Conservation (phyloP, 2,113 vertebrate genomes). For the Aramus guarauna region DNA sequence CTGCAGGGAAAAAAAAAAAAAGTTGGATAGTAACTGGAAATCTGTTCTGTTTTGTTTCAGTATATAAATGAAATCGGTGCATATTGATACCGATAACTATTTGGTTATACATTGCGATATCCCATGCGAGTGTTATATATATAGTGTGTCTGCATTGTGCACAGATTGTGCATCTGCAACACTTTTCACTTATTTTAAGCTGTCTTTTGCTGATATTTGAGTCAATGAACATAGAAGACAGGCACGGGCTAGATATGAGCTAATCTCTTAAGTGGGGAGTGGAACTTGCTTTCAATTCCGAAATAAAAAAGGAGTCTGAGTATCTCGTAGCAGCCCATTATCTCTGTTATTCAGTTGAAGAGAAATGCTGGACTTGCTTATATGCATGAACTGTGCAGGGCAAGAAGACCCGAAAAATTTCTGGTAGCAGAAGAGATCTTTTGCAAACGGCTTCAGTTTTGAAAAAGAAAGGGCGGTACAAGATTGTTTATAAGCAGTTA, state of each 20-base stretch:
- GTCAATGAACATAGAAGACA: not conserved
- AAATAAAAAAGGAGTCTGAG: conserved; percentile 30
- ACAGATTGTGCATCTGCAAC: not conserved
- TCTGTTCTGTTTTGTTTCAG: not conserved
- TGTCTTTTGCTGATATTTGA: conserved; percentile 35
- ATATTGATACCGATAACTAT: not conserved
- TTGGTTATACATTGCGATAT: not conserved
- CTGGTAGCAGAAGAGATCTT: not conserved
- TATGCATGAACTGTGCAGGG: not conserved
- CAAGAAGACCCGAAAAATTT: not conserved
- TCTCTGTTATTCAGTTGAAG: conserved; percentile 25
- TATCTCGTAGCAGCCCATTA: conserved; percentile 21
- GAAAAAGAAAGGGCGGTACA: not conserved
- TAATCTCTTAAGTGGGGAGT: conserved; percentile 3
- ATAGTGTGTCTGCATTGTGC: not conserved
- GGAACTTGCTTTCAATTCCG: conserved; percentile 18
- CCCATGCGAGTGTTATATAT: not conserved
- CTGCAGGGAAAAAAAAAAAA: not conserved
- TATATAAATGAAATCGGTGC: not conserved
- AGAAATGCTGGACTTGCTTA: conserved; percentile 1
- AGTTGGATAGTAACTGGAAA: not conserved
- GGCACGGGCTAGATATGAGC: not conserved
- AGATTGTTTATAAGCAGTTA: not conserved
- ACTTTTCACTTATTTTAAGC: conserved; percentile 19
- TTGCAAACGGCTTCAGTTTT: not conserved